phyloP scores from a whole-genome alignment of 2,888 invertebrate genomes.

The Sycophila texana region DNA sequence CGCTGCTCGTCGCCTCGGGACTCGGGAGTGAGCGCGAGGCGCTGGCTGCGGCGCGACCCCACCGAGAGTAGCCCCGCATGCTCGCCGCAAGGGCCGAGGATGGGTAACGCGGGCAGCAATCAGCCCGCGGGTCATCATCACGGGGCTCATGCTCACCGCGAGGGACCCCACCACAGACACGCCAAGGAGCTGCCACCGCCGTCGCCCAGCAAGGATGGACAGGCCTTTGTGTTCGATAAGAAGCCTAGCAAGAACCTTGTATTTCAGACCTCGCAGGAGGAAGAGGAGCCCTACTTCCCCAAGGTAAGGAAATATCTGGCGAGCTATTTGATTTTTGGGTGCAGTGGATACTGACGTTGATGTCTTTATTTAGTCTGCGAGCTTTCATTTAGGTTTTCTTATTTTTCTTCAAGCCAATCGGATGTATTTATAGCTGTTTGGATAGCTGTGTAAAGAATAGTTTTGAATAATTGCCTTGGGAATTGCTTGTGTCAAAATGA shows the following conservation, averaged over 20 bases:
- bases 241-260: slow-evolving; percentile 82
- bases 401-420: not conserved
- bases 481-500: no score
- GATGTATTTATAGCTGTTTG: not conserved
- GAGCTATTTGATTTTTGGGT: not conserved
- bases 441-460: not conserved
- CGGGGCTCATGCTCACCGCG: slow-evolving; percentile 75
- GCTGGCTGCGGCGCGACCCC: not conserved
- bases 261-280: slow-evolving; percentile 84
- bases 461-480: no score
- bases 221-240: slow-evolving; percentile 92
- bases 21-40: slow-evolving; percentile 1
- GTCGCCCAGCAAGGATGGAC: slow-evolving; percentile 81
- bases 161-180: slow-evolving; percentile 80
- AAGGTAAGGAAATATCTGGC: slow-evolving; percentile 75
- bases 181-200: slow-evolving; percentile 74
- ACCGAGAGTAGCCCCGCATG: slow-evolving; percentile 16
- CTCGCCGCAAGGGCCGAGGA: slow-evolving; percentile 75
- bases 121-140: slow-evolving; percentile 75
- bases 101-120: slow-evolving; percentile 89
- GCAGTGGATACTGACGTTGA: not conserved
- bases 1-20: slow-evolving; percentile 12
- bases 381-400: not conserved
- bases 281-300: slow-evolving; percentile 87
- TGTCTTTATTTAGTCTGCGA: not conserved